Conservation (phyloP, 1,140 invertebrate species). For the Drosophila orena region DNA sequence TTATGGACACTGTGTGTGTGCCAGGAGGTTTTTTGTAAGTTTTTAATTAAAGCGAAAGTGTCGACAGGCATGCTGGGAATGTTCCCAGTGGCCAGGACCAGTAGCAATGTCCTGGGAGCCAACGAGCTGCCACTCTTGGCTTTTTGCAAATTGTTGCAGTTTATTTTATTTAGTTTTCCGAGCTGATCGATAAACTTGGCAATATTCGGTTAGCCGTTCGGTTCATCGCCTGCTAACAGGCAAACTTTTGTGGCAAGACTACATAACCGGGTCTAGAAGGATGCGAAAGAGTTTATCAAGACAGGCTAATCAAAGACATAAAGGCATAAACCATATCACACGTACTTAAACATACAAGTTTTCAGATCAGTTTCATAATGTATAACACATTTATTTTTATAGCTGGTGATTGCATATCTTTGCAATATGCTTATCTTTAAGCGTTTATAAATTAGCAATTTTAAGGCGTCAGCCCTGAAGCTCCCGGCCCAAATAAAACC, state of each 20-base stretch:
- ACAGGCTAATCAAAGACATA: background rate
- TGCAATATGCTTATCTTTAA: slow-evolving; percentile 22
- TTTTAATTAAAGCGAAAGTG: slow-evolving; percentile 83
- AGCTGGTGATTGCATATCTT: slow-evolving; percentile 9
- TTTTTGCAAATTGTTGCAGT: slow-evolving; percentile 72
- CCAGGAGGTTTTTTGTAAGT: slow-evolving; percentile 62
- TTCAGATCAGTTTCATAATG: too few species aligned
- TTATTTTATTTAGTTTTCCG: slow-evolving; percentile 49
- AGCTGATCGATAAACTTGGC: slow-evolving; percentile 72
- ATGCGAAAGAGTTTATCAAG: slow-evolving; percentile 20
- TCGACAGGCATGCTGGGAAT: slow-evolving; percentile 63
- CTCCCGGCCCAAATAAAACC: slow-evolving; percentile 21
- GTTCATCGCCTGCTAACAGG: slow-evolving; percentile 65
- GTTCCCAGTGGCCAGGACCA: slow-evolving; percentile 14
- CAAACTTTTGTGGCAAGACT: slow-evolving; percentile 54
- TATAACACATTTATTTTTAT: background rate
- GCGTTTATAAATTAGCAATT: slow-evolving; percentile 39
- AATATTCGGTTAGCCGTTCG: slow-evolving; percentile 54
- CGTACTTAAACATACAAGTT: background rate
- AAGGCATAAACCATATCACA: background rate
- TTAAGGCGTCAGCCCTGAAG: slow-evolving; percentile 18
- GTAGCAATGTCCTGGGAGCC: slow-evolving; percentile 32
- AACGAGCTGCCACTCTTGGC: slow-evolving; percentile 34
- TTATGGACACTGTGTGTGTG: slow-evolving; percentile 57
- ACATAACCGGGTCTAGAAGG: background rate